These are phyloP conservation scores for Clostera curtula DNA, from an alignment of 2,888 invertebrate genomes.

Conservation along the genomic window DNA sequence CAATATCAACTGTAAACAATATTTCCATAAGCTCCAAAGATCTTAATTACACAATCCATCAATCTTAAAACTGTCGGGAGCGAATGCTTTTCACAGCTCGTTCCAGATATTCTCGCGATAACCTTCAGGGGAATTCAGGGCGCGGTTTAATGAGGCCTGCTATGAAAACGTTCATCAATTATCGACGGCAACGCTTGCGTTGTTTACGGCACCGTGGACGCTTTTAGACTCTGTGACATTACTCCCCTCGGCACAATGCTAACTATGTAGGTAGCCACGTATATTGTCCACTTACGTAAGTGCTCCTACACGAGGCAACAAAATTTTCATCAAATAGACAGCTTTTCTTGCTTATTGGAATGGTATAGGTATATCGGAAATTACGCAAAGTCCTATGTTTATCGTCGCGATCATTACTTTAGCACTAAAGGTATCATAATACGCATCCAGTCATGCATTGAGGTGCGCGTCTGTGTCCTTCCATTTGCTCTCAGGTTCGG, in stretches of 20 bases:
- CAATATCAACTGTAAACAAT: no score
- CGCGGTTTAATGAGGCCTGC: constrained; percentile 66
- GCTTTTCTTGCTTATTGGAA: no score
- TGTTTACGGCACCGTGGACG: constrained; percentile 67
- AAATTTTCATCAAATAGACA: background rate
- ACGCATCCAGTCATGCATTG: constrained; percentile 25
- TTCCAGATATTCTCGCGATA: constrained; percentile 43
- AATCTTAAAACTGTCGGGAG: constrained; percentile 19
- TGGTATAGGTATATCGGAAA: no score
- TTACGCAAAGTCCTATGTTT: no score
- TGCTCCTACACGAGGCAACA: background rate
- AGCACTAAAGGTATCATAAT: constrained; percentile 15
- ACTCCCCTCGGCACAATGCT: constrained; percentile 38
- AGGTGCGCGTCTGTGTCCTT: constrained; percentile 34
- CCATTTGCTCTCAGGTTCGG: constrained; percentile 51
- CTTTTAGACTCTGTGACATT: constrained; percentile 67
- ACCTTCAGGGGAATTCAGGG: constrained; percentile 65
- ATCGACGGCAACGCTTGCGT: constrained; percentile 62
- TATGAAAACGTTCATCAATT: constrained; percentile 71
- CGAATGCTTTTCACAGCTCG: constrained; percentile 25
- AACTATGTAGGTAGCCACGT: constrained; percentile 13
- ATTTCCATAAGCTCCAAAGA: no score
- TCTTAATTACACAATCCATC: constrained; percentile 28
- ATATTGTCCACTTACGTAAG: constrained; percentile 25
- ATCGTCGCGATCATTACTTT: constrained; percentile 14